Base-by-base conservation (phyloP, 2,888 invertebrate species). In the Aphodius sticticus region DNA sequence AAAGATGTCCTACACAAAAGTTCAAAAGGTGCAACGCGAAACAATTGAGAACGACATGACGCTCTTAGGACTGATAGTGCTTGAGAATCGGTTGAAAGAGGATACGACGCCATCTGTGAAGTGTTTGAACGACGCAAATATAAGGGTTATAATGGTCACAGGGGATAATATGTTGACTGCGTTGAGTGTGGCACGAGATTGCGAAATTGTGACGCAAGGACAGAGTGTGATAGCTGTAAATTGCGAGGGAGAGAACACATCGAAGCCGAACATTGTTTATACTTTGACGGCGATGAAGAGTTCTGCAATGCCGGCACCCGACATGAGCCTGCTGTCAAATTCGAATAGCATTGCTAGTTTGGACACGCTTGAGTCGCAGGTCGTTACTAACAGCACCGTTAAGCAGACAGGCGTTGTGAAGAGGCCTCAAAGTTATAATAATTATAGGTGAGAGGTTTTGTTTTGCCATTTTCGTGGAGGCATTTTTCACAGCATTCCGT, bases 81-180 rank as follows among this genome's bases (percentile, higher is more conserved):
- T 99, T 91, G 99, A 99, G 89, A 99, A 99, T 89, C 92, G 97
- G 0, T 90, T 99, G 78, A 99, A 99, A 87, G 93, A 95, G 0
- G 96, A 97, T 85, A 97, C 98, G 0, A 93, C 94, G 0, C 94
- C 94, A 1, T 95, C 97, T 76, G 96, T 99, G 77, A 89, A 92
- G 7, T 93, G 94, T 76, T 90, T 99, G 77, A 95, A 94, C 83
- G 92, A 94, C 9, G 99, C 99, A 0, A 93, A 95, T 84, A 96
- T 99, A 78, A 92, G 96, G 77, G 95, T 96, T 4, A 93, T 98
- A n/a, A 99, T 99, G 99, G 96, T 99, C 6, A 99, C 99, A 69
- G 99, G 96, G 53, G 96, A 96, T 87, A 96, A 96, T 86, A 93
- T 99, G 87, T 90, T 97, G 84, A 99, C 99, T 0, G 98, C 98